Percentiles rank a stretch among this genome's conserved stretches.
phyloP scores from a whole-genome alignment of 2,888 invertebrate genomes.

The Hydraecia micacea region DNA sequence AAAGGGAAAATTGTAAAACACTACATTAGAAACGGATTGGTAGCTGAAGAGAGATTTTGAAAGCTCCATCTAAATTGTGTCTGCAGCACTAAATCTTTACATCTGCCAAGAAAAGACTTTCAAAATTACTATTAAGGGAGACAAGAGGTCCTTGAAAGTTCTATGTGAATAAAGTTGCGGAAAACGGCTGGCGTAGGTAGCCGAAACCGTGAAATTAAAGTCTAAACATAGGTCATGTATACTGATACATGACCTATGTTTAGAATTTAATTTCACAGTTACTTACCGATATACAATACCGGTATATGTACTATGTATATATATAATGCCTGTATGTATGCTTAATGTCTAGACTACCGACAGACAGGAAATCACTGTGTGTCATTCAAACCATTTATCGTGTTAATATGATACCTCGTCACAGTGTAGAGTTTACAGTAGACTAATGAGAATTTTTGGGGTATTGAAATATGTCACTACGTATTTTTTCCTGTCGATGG shows the following conservation, averaged over 20 bases:
- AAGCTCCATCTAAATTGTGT: background rate
- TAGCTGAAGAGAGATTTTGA: background rate
- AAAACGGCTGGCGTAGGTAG: too few relatives aligned
- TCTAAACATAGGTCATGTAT: too few relatives aligned
- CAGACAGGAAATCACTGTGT: slow-evolving; percentile 71
- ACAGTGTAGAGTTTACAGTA: slow-evolving; percentile 57
- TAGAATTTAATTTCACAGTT: slow-evolving; percentile 49
- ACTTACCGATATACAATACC: slow-evolving; percentile 21
- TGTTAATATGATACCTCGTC: slow-evolving; percentile 62
- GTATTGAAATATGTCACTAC: background rate
- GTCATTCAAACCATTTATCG: slow-evolving; percentile 63
- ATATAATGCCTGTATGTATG: slow-evolving; percentile 27
- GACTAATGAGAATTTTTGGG: background rate
- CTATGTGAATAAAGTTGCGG: background rate
- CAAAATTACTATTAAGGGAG: background rate
- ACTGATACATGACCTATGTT: slow-evolving; percentile 8
- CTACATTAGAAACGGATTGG: background rate
- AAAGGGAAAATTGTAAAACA: background rate
- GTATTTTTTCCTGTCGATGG: background rate
- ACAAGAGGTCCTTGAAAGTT: background rate
- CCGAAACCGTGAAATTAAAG: too few relatives aligned
- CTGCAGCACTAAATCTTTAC: background rate
- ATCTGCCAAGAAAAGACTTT: background rate
- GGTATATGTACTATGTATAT: background rate
- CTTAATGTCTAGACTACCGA: slow-evolving; percentile 71